Evolutionary conservation across 2,113 vertebrate species (phyloP).

Genomic region (Petroica traversi): DNA sequence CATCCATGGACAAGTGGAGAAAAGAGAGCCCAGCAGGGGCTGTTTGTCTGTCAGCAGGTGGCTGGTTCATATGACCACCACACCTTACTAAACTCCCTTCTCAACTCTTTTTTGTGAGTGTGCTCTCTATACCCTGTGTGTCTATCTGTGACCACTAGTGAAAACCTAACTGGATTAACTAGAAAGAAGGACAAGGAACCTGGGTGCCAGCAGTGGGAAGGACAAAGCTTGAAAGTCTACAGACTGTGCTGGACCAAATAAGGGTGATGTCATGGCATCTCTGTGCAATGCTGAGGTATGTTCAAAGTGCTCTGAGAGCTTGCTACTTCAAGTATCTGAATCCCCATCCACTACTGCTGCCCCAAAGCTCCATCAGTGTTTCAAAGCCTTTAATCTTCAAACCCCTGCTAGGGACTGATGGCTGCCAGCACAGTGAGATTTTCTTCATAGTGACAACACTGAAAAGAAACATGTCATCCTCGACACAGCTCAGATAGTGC

Average conservation of each 20-base stretch:
- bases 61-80: neutral
- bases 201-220: neutral
- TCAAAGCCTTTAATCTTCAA: neutral
- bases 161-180: neutral
- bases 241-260: neutral
- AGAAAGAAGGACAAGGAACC: neutral
- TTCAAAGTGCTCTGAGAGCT: neutral
- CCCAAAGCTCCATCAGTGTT: neutral
- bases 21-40: neutral
- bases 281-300: neutral
- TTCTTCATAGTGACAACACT: neutral
- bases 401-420: neutral
- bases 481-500: neutral
- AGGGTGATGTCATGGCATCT: neutral
- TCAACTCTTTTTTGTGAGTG: neutral
- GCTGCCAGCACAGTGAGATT: neutral
- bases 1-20: neutral
- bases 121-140: neutral
- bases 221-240: neutral
- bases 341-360: neutral
- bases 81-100: neutral
- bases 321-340: neutral
- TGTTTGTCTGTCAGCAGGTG: neutral
- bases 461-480: neutral
- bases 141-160: rapidly evolving